Evolutionary conservation across 2,888 invertebrate species (phyloP).

Genomic region (Philereme vetulata): DNA sequence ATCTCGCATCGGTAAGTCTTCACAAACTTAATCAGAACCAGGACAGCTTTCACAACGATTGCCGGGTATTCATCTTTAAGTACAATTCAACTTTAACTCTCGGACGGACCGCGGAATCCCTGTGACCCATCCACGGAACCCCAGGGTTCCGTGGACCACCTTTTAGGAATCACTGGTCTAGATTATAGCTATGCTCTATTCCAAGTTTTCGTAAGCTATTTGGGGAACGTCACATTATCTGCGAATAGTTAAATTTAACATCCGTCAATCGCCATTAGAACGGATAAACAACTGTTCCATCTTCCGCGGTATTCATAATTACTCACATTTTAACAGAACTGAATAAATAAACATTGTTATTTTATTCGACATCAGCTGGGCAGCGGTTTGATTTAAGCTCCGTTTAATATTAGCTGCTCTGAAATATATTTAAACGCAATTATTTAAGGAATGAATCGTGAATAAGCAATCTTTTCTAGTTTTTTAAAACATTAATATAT

Average conservation of each 20-base stretch:
- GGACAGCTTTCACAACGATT: no score
- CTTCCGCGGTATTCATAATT: slow-evolving; percentile 37
- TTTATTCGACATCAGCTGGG: slow-evolving; percentile 36
- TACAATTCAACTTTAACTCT: no score
- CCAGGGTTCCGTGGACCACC: no score
- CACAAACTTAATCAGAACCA: no score
- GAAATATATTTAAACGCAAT: slow-evolving; percentile 1
- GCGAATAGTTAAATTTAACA: slow-evolving; percentile 21
- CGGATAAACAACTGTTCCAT: slow-evolving; percentile 29
- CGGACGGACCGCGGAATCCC: no score
- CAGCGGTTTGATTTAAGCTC: slow-evolving; percentile 34
- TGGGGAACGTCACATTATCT: neutral
- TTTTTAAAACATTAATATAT: neutral
- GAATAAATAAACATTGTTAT: slow-evolving; percentile 39
- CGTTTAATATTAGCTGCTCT: slow-evolving; percentile 16
- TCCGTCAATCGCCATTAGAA: slow-evolving; percentile 37
- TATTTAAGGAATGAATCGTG: neutral
- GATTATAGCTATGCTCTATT: no score
- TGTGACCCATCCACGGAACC: no score
- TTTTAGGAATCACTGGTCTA: no score
- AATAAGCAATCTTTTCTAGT: neutral
- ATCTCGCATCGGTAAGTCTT: no score
- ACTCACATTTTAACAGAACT: slow-evolving; percentile 33
- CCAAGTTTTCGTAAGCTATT: no score
- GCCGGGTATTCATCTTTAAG: no score